A percentile compares a stretch with the other conserved stretches of the same genome.
phyloP scores from a whole-genome alignment of 2,888 invertebrate species.

The Alentia gelatinosa region DNA sequence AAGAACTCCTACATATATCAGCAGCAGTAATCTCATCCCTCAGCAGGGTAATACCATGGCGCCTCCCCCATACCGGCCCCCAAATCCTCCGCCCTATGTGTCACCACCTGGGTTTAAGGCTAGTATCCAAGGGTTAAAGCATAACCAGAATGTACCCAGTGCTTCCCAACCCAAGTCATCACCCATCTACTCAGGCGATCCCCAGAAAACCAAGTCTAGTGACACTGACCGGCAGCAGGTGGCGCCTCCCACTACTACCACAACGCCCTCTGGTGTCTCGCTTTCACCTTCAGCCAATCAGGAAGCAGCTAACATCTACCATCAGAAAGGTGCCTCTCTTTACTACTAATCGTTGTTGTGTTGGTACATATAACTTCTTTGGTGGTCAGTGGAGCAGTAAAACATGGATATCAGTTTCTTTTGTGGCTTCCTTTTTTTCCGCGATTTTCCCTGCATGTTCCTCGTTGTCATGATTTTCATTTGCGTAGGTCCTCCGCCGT shows the following conservation, averaged over 20 bases:
- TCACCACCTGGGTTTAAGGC: conserved; percentile 7
- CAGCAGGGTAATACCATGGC: neutral
- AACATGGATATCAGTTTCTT: neutral
- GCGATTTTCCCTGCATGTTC: neutral
- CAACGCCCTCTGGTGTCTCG: neutral
- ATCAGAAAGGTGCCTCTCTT: conserved; percentile 31
- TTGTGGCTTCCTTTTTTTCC: neutral
- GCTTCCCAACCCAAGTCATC: neutral
- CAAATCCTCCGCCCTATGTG: conserved; percentile 18
- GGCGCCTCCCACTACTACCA: neutral
- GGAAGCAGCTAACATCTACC: conserved; percentile 10
- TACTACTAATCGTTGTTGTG: conserved; percentile 30
- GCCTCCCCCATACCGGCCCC: conserved; percentile 6
- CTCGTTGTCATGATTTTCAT: neutral
- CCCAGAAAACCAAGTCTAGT: neutral
- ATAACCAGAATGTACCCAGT: neutral
- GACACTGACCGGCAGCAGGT: conserved; percentile 31
- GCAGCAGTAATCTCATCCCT: neutral
- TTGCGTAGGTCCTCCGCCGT: neutral
- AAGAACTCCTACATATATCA: neutral
- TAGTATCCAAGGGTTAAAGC: neutral
- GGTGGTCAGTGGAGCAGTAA: neutral
- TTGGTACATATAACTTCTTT: neutral
- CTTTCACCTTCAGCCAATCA: conserved; percentile 13
- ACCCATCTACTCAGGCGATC: neutral